Conservation (phyloP, 2,888 invertebrate species). For the Hedychridium roseum region DNA sequence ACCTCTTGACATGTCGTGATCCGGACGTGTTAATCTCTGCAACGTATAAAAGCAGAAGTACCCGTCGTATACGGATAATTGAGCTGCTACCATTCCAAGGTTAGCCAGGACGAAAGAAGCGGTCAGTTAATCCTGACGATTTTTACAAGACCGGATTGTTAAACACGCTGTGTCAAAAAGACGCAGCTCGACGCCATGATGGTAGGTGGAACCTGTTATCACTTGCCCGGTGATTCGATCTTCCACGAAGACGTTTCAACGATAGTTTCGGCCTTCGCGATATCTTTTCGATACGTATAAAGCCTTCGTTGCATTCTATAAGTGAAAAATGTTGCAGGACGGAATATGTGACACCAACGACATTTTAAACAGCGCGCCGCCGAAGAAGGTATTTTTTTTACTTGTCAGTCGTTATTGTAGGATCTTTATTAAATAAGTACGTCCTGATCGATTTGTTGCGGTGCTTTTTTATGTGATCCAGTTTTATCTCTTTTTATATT, state of each 20-base stretch:
- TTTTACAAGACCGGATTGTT: conserved; percentile 2
- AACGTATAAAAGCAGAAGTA: too few species aligned
- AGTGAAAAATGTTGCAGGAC: conserved; percentile 58
- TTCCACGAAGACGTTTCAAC: conserved; percentile 12
- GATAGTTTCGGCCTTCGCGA: neutral
- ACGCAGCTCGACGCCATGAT: conserved; percentile 61
- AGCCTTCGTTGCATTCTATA: conserved; percentile 7
- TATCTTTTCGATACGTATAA: too few species aligned
- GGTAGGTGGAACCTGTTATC: conserved; percentile 62
- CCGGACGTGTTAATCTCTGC: too few species aligned
- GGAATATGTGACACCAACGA: conserved; percentile 60
- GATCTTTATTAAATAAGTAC: too few species aligned
- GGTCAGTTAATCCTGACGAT: neutral
- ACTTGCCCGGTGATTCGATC: conserved; percentile 25
- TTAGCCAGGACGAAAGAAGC: too few species aligned
- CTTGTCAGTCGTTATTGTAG: neutral
- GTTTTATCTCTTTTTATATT: neutral
- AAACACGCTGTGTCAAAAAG: conserved; percentile 39
- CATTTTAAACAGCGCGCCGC: conserved; percentile 55
- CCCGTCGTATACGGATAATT: too few species aligned
- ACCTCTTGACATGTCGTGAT: too few species aligned
- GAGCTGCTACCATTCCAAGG: too few species aligned
- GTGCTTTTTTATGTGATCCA: neutral
- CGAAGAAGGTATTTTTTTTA: conserved; percentile 52
- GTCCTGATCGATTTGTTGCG: too few species aligned